Evolutionary conservation across 1,140 invertebrate species (phyloP), one percentile per base, ranked within the genome.

Genomic region (Cyrtorhinus lividipennis): DNA sequence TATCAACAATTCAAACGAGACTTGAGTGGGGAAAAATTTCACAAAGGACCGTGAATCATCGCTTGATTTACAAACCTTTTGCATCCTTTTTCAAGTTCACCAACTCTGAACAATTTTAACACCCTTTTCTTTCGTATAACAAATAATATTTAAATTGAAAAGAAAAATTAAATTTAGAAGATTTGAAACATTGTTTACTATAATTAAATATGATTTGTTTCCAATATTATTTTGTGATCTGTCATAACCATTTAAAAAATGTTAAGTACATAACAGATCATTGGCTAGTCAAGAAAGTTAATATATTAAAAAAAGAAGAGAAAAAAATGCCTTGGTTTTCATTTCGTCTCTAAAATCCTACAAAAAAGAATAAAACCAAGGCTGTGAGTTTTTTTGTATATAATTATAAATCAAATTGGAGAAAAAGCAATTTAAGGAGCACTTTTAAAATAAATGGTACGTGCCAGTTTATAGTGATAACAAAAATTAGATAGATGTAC

Each of bases 341-440:
- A 53, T 22, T 53, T 53, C 48, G 30, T 53, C 48, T 53, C 48
- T n/a, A n/a, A 53, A 53, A 53, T 53, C 20, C 20, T 53, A 22
- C 48, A 53, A 15, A 53, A 15, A 53, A 53, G 5, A 53, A 12
- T 15, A 53, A 53, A 53, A 53, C 48, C 48, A 53, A 53, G 48
- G 48, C 48, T 53, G 48, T 53, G 48, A 53, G 48, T 53, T n/a
- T n/a, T n/a, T n/a, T n/a, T n/a, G 48, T 53, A 53, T 13, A 53
- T 53, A 53, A 15, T 53, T 53, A 15, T 53, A 20, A 53, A 53
- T 22, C 10, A 53, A 53, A 53, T 53, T 20, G 18, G 20, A 5
- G 18, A 13, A 5, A 13, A 10, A 53, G 48, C 48, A 53, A 10
- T 12, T 53, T 53, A 53, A 12, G 20, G 3, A 53, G 20, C 3